These are phyloP conservation scores for Ochlodes sylvanus DNA, from an alignment of 2,888 invertebrate genomes.

Conservation along the genomic window DNA sequence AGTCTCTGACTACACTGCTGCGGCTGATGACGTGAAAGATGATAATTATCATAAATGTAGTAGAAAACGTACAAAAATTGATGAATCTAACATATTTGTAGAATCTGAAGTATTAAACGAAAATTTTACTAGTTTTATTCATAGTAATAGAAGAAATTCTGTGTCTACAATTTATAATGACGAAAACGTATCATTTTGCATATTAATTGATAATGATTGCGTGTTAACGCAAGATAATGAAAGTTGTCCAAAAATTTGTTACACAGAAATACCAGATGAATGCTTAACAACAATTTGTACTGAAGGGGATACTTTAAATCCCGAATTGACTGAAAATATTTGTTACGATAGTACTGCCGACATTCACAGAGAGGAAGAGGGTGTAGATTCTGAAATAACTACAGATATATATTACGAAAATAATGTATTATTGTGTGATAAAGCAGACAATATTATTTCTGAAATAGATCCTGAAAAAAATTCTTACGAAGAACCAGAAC, in stretches of 20 bases:
- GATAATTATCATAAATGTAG: slow-evolving; percentile 41
- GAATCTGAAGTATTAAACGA: slow-evolving; percentile 54
- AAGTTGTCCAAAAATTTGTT: slow-evolving; percentile 63
- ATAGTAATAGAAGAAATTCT: slow-evolving; percentile 72
- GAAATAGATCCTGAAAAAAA: slow-evolving; percentile 48
- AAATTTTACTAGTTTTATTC: slow-evolving; percentile 61
- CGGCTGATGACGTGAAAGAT: slow-evolving; percentile 5
- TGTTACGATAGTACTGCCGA: slow-evolving; percentile 6
- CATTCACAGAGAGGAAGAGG: not conserved
- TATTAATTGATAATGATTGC: slow-evolving; percentile 72
- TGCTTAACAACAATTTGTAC: slow-evolving; percentile 44
- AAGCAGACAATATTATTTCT: slow-evolving; percentile 9
- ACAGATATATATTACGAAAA: not conserved
- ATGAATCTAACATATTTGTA: slow-evolving; percentile 47
- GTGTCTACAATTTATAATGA: slow-evolving; percentile 69
- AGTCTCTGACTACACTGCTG: slow-evolving; percentile 39
- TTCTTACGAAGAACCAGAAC: slow-evolving; percentile 39
- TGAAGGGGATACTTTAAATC: slow-evolving; percentile 17
- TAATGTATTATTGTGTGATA: not conserved
- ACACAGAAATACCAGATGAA: slow-evolving; percentile 61
- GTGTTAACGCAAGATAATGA: slow-evolving; percentile 69
- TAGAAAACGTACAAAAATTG: slow-evolving; percentile 62
- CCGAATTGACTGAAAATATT: slow-evolving; percentile 13
- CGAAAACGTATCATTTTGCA: slow-evolving; percentile 74
- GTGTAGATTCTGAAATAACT: not conserved